phyloP scores from a whole-genome alignment of 2,797 vertebrate genomes.

The Scyliorhinus canicula region DNA sequence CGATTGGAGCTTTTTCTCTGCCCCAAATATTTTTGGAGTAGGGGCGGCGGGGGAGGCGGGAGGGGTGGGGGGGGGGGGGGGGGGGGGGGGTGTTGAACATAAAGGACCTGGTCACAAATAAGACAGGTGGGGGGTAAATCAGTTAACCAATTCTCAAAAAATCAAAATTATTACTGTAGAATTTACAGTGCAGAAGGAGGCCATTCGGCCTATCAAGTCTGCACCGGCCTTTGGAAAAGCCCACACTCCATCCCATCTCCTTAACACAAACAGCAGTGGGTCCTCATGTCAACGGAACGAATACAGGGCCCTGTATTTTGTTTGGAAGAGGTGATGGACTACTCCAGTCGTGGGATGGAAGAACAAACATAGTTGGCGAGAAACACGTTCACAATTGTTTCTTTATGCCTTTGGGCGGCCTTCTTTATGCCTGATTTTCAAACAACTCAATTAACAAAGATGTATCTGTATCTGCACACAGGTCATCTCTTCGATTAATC shows the following conservation, averaged over 20 bases:
- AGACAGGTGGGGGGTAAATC: not conserved
- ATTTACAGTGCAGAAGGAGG: no score
- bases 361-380: not conserved
- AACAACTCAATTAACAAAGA: not conserved
- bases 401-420: not conserved
- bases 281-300: not conserved
- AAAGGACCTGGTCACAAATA: not conserved
- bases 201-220: no score
- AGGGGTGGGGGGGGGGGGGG: no score
- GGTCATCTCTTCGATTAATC: not conserved
- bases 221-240: no score
- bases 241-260: no score
- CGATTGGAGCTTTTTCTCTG: not conserved
- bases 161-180: no score
- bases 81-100: no score
- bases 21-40: not conserved
- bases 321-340: not conserved
- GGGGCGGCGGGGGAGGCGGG: no score
- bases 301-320: not conserved
- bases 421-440: not conserved
- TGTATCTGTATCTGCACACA: not conserved
- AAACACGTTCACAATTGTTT: not conserved
- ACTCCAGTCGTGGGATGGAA: no score
- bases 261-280: not conserved
- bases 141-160: no score